A percentile compares a stretch with the other conserved stretches of the same genome.
These are phyloP conservation scores for Notiomystis cincta DNA, from an alignment of 2,113 vertebrate genomes.

Conservation along the genomic window DNA sequence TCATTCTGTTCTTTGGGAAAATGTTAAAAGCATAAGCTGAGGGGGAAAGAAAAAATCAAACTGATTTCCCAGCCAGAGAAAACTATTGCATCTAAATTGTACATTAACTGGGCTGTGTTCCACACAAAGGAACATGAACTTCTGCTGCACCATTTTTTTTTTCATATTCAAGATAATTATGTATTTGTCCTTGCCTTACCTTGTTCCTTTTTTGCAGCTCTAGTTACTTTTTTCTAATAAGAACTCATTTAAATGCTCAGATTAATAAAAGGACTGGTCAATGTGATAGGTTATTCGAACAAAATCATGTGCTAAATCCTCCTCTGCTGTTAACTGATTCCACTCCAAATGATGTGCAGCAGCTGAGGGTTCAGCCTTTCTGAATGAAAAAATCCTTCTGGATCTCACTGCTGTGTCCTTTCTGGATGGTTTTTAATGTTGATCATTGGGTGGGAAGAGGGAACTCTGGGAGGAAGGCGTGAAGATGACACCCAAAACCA, in stretches of 20 bases:
- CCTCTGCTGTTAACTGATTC: background rate
- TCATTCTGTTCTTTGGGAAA: slow-evolving; percentile 30
- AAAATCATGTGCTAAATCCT: background rate
- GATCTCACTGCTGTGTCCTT: background rate
- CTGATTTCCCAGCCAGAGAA: slow-evolving; percentile 45
- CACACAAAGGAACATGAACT: slow-evolving; percentile 37
- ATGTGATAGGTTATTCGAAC: background rate
- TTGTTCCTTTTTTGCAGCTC: slow-evolving; percentile 37
- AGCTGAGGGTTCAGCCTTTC: background rate
- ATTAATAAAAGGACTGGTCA: slow-evolving; percentile 36
- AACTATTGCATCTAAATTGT: slow-evolving; percentile 66
- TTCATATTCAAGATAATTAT: slow-evolving; percentile 54
- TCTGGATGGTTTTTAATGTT: background rate
- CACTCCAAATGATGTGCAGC: background rate
- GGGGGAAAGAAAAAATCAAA: background rate
- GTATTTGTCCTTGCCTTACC: slow-evolving; percentile 65
- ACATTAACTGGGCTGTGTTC: slow-evolving; percentile 46
- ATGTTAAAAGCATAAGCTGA: slow-evolving; percentile 33
- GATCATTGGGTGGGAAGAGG: background rate
- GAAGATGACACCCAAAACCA: too few relatives aligned
- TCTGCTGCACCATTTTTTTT: slow-evolving; percentile 14
- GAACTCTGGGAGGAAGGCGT: too few relatives aligned
- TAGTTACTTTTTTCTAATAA: slow-evolving; percentile 1
- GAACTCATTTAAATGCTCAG: slow-evolving; percentile 23
- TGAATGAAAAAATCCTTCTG: background rate